A percentile compares a stretch with the other conserved stretches of the same genome.
These are phyloP conservation scores for Holothuria scabra DNA, from an alignment of 53 echinoderm and acorn worm genomes.

Conservation along the genomic window DNA sequence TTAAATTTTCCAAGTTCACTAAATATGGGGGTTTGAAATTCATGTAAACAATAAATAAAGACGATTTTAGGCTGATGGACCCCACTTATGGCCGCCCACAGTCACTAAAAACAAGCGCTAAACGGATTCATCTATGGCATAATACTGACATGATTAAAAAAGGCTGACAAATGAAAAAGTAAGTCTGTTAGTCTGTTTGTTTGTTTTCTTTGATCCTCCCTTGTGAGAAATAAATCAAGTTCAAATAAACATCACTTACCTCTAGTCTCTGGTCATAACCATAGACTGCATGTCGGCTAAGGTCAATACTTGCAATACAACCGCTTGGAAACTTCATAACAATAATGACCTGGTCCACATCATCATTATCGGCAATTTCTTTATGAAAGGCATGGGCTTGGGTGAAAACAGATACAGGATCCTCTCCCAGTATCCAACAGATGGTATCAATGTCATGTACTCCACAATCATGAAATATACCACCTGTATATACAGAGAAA, in stretches of 20 bases:
- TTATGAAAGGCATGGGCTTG: constrained; percentile 80
- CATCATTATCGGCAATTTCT: constrained; percentile 64
- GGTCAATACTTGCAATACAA: constrained; percentile 67
- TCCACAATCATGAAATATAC: constrained; percentile 81
- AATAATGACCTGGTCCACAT: constrained; percentile 80
- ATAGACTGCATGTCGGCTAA: constrained; percentile 76
- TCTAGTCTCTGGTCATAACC: constrained; percentile 96
- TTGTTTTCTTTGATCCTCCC: no score
- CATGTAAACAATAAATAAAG: no score
- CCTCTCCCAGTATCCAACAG: constrained; percentile 78
- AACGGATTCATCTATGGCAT: no score
- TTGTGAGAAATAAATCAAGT: no score
- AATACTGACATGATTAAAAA: no score
- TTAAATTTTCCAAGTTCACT: no score
- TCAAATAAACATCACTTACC: constrained; percentile 40
- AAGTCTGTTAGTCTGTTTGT: no score
- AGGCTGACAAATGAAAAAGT: no score
- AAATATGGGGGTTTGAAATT: no score
- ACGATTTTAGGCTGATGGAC: no score
- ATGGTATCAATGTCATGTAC: constrained; percentile 85
- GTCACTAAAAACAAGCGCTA: no score
- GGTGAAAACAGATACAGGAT: constrained; percentile 67
- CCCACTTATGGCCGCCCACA: no score
- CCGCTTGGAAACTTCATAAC: constrained; percentile 92
- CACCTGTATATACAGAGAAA: constrained; percentile 55